Conservation (phyloP, 2,113 vertebrate genomes). For the Pampusana beccarii region DNA sequence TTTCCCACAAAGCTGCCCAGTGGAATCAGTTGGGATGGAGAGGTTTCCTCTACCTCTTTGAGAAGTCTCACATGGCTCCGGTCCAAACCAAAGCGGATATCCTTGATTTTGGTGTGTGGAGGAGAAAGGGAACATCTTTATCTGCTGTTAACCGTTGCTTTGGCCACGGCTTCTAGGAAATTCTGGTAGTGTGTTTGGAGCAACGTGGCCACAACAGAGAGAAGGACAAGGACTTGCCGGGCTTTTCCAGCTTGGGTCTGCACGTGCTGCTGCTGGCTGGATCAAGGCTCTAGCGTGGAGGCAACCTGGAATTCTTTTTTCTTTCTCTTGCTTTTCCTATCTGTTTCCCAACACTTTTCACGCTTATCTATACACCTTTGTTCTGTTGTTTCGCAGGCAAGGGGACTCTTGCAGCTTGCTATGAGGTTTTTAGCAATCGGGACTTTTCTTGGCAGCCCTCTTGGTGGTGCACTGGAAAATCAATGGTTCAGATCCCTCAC, state of each 20-base stretch:
- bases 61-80: rapidly evolving
- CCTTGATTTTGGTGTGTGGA: neutral
- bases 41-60: neutral
- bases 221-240: neutral
- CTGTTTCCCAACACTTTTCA: neutral
- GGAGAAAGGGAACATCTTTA: neutral
- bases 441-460: neutral
- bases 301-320: neutral
- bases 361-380: neutral
- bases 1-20: neutral
- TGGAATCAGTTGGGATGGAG: neutral
- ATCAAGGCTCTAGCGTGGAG: rapidly evolving
- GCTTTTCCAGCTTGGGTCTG: neutral
- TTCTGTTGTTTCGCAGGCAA: neutral
- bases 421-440: neutral
- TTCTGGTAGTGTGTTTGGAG: neutral
- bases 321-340: neutral
- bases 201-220: rapidly evolving
- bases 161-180: neutral
- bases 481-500: neutral
- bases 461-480: neutral
- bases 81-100: neutral
- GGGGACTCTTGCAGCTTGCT: neutral
- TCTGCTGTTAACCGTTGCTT: neutral
- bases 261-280: neutral